phyloP scores from a whole-genome alignment of 2,888 invertebrate genomes.

The Meiosimyza platycephala region DNA sequence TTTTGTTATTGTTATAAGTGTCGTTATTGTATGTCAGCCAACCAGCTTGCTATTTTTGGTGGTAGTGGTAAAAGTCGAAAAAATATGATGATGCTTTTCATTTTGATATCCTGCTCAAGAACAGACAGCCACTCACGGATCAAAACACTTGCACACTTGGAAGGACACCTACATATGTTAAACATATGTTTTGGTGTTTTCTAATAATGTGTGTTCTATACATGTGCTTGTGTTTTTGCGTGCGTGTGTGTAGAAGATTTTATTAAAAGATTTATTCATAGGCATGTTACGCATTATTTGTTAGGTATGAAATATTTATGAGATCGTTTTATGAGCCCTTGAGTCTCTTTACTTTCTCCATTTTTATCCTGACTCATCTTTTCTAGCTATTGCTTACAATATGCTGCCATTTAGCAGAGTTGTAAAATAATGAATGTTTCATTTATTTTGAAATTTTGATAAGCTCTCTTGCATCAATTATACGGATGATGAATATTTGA shows the following conservation, averaged over 20 bases:
- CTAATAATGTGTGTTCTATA: neutral
- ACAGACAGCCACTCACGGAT: too few relatives aligned
- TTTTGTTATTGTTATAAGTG: too few relatives aligned
- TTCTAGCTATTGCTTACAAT: neutral
- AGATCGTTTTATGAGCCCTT: slow-evolving; percentile 5
- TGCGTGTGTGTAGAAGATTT: slow-evolving; percentile 17
- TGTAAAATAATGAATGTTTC: neutral
- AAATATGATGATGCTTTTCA: too few relatives aligned
- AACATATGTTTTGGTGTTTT: neutral
- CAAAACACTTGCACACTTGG: neutral
- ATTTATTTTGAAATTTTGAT: neutral
- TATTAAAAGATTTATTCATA: slow-evolving; percentile 35
- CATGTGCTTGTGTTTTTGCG: neutral
- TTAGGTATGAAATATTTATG: slow-evolving; percentile 28
- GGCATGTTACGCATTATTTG: slow-evolving; percentile 24
- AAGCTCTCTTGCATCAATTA: too few relatives aligned
- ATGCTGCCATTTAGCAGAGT: neutral
- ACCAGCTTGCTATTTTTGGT: too few relatives aligned
- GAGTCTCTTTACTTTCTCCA: neutral
- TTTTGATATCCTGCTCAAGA: too few relatives aligned
- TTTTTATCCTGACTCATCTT: too few relatives aligned
- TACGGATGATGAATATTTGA: too few relatives aligned
- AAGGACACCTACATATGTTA: neutral
- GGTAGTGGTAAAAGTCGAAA: too few relatives aligned
- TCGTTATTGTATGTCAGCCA: too few relatives aligned